Evolutionary conservation across 2,797 vertebrate genomes (phyloP), one percentile per base, ranked within the genome.

Genomic region (Pelobates cultripes): DNA sequence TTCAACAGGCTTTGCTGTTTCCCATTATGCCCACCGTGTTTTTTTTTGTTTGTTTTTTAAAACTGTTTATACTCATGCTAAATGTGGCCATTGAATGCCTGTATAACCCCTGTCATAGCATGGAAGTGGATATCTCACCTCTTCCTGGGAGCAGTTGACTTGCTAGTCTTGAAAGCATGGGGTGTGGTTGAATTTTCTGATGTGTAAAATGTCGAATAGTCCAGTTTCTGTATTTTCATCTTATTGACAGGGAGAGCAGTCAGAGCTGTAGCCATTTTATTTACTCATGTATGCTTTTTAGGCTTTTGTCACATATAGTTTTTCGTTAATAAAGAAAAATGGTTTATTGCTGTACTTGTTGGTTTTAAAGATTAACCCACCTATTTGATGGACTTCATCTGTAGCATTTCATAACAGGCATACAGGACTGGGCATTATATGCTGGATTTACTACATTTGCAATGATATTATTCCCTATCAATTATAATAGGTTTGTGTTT

Each of bases 151-250:
- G 44, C 55, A 60, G 67, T 70, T 81, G 72, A 61, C 81, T 79
- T 71, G 77, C 77, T 75, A 71, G 82, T 79, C 77, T 41, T 72
- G 67, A 55, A 67, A 80, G 42, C 72, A 60, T 76, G 77, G 77
- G 82, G 82, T 84, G 82, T 84, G 82, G 82, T 84, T 84, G 82
- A 41, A 63, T 83, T 67, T 84, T 79, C 66, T 79, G 43, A 43
- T 78, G 60, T 75, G 55, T 75, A 71, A 79, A 82, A 78, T 78
- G 63, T 83, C 63, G 13, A 78, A 45, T 44, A 47, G 43, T 42
- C 15, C 43, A 64, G 6, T 68, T 71, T 53, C 70, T 43, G 15
- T 57, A 64, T 60, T 82, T 60, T 57, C 61, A 44, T 77, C 55
- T 43, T 74, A 75, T 13, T 70, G 79, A 70, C 44, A 77, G 17